phyloP scores from a whole-genome alignment of 2,113 vertebrate genomes.

The Hystrix cristata region DNA sequence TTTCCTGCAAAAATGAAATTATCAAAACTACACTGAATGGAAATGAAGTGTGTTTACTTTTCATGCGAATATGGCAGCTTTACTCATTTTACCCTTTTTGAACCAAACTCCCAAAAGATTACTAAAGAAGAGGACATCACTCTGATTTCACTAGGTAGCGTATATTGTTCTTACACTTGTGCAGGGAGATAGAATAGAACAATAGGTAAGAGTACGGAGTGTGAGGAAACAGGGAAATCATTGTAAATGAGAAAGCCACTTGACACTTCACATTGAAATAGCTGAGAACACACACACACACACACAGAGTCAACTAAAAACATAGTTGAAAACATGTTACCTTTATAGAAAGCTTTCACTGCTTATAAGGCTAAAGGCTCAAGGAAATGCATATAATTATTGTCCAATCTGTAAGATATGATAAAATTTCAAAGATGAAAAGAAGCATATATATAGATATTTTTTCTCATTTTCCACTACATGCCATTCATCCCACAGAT shows the following conservation, averaged over 20 bases:
- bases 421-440: background rate
- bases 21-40: background rate
- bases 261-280: background rate
- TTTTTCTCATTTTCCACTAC: background rate
- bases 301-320: background rate
- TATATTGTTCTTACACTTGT: background rate
- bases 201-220: background rate
- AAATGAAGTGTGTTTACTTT: background rate
- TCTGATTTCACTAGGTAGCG: background rate
- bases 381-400: background rate
- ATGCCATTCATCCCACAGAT: background rate
- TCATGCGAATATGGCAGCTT: background rate
- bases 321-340: background rate
- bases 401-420: background rate
- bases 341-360: background rate
- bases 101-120: conserved; percentile 19
- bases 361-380: background rate
- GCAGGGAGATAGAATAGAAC: background rate
- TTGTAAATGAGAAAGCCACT: background rate
- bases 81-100: background rate
- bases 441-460: background rate
- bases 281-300: background rate
- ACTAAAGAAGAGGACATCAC: background rate
- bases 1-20: background rate
- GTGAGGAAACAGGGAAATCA: background rate